Evolutionary conservation across 2,888 invertebrate species (phyloP), one percentile per base, ranked within the genome.

Genomic region (Caenorhabditis panamensis): DNA sequence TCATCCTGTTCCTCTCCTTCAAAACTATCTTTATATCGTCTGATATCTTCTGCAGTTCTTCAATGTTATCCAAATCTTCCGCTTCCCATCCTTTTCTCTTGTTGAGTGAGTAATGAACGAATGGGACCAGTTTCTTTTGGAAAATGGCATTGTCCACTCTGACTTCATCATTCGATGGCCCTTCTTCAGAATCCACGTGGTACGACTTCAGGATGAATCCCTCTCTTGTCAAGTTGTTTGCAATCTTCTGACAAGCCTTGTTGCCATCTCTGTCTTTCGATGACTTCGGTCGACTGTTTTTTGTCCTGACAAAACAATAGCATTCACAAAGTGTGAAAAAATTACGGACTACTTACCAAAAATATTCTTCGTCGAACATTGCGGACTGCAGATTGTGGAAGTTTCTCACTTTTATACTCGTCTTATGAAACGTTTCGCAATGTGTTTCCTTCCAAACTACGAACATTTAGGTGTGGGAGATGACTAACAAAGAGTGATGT

Each of bases 301-400:
- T 67, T 6, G 9, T 67, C 67, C 67, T 67, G 36, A 28, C 54
- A 62, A 13, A 18, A 31, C 9, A 20, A 63, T 1, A 37, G 16
- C 9, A 9, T 11, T n/a, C n/a, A n/a, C n/a, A n/a, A 20, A n/a
- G 1, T 18, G 6, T 18, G 22, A 2, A 64, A 51, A 51, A 51
- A 24, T 31, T 2, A 41, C 2, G 2, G 41, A 51, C 2, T 24
- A 37, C 66, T 66, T 31, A 66, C 66, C 66, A 66, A 28, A 54
- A 66, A 41, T 66, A 66, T 18, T 54, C 28, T 26, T 66, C 66
- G 26, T 66, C 54, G 24, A 54, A 66, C 66, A 66, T 54, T 8
- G 18, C 9, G 4, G 37, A 41, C 66, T 24, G 66, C 18, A 53
- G 22, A 54, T 54, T 49, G 6, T 28, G 11, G 18, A 22, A 20